Base-by-base conservation (phyloP, 92 coral and sea anemone species). In the Epizoanthus stellaris region DNA sequence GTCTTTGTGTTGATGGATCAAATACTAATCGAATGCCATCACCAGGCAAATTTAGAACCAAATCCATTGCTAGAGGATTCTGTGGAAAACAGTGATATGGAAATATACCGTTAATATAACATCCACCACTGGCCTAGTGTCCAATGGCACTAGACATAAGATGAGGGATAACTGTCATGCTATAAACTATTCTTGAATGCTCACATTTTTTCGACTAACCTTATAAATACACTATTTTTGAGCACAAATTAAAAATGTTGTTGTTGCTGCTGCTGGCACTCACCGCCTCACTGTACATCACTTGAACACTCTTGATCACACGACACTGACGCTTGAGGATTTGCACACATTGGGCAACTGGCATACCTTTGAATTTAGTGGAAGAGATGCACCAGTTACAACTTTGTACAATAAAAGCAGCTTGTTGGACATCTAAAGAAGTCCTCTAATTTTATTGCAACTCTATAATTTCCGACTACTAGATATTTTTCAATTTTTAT, bases 231-330 rank as follows among this genome's bases (percentile, higher is more conserved):
- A 30, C 36, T 30, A 30, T 30, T 1, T 30, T 30, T 30, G 36
- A 30, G 36, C 36, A 1, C 36, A 30, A 30, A 36, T 73, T 13
- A 73, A 23, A 62, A 15, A n/a, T 19, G 3, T 54, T 71, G 5
- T 30, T 11, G 21, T 4, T 12, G 52, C 4, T 12, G 52, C 4
- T 16, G 6, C 19, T n/a, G 7, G 16, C 5, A 76, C 93, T 89
- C 80, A 97, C 99, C 84, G 99, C 99, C 82, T 97, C 99, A 88
- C 99, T 97, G 90, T 97, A 97, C 95, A 97, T 97, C 3, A 94
- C 97, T 86, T 97, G 98, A 9, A 97, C 99, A 86, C 91, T 86
- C 69, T 94, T 96, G 74, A 97, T 97, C 17, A 95, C 96, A 36
- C 94, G 88, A 49, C 99, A 97, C 58, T 97, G 99, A 11, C 97